Evolutionary conservation across 2,888 invertebrate genomes (phyloP), one percentile per base, ranked within the genome.

Genomic region (Tipula confusa): DNA sequence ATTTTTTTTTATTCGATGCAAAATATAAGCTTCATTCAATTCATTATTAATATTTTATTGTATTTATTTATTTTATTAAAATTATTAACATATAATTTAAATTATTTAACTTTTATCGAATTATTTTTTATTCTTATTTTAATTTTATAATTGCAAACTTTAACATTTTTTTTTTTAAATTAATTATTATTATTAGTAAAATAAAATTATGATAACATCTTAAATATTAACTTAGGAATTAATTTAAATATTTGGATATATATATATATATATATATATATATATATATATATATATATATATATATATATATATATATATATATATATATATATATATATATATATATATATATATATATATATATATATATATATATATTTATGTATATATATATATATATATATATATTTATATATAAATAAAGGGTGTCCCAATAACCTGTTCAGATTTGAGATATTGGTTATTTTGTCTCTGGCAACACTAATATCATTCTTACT

Each of bases 21-120:
- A 64, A 64, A 64, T 64, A 64, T 64, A 64, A 64, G 64, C 64
- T 64, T 64, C 64, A n/a, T n/a, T 64, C 64, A 64, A 64, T 64
- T 64, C 64, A 64, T 64, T 64, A 64, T 24, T 64, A 64, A 24
- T 43, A 43, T n/a, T n/a, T n/a, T n/a, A n/a, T 38, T 38, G 33
- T 33, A 38, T 64, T 43, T 38, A n/a, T 13, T 43, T 64, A 64
- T 24, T 64, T 11, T 64, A 11, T 48, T 48, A 18, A 18, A 48
- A 48, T 48, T 64, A 64, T 64, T 24, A 24, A 64, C 24, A 24
- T 64, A 9, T 64, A 64, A 1, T 9, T 7, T 1, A 64, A 64
- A 24, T 7, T 24, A 24, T 64, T 64, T 64, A 64, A 64, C 9
- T 9, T 64, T 24, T 64, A 3, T 64, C n/a, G n/a, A n/a, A n/a